Base-by-base conservation (phyloP, 2,113 vertebrate genomes). In the Vulpes lagopus region DNA sequence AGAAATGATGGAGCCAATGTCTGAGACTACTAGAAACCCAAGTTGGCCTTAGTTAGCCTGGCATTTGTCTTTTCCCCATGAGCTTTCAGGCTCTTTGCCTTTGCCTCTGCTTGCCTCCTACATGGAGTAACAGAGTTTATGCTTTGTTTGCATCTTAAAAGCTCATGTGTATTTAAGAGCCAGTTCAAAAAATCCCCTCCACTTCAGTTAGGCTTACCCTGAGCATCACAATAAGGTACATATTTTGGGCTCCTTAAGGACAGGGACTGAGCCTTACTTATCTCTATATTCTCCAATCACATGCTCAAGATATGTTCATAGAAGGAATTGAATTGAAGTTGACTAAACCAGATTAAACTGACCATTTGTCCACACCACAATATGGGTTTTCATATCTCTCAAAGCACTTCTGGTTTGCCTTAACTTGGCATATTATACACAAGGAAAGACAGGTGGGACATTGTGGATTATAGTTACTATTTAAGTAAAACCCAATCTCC, bases 391-490 rank as follows among this genome's bases (percentile, higher is more conserved):
- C 1, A 35, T 60, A 6, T 87, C 35, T 91, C 57, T 91, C 57
- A 88, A 27, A 91, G 57, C 22, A 80, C n/a, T 79, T 80, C n/a
- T 62, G 38, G 4, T 79, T 43, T 32, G 35, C n/a, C 6, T 51
- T 62, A 88, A 65, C n/a, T 43, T 32, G 17, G 19, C 78, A 55
- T 95, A 51, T 55, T 57, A 64, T 22, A 79, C 32, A 92, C 2
- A 95, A 83, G 12, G 38, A 62, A 91, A 51, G 71, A n/a, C 4
- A 67, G 51, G 17, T 19, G 35, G 80, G 20, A 73, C 0, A 23
- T 78, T 93, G 22, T 87, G 60, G 92, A 92, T n/a, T 87, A 78
- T 67, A 87, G 80, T 51, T 89, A 23, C 12, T 60, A 62, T 55
- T 90, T 83, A 89, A 62, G 19, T 87, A 83, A 96, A 89, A 2